These are phyloP conservation scores for Drosophila parvula DNA, from an alignment of 1,140 invertebrate species.

Conservation along the genomic window DNA sequence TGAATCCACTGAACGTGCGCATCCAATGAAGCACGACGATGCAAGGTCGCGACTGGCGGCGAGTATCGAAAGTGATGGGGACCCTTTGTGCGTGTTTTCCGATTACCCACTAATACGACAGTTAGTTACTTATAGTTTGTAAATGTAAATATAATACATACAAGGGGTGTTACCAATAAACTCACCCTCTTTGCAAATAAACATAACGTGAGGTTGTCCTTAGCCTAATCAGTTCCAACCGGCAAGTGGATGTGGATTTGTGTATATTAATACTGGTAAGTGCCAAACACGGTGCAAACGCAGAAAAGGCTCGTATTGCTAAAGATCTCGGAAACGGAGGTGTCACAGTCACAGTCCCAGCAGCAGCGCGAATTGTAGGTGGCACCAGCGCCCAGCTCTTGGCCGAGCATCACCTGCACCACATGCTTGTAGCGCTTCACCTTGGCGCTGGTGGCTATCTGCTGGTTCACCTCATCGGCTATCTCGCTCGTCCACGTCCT, in stretches of 20 bases:
- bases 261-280: slow-evolving; percentile 69
- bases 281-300: slow-evolving; percentile 69
- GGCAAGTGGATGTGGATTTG: neutral
- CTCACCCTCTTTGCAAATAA: slow-evolving; percentile 61
- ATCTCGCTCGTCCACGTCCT: slow-evolving; percentile 64
- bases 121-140: slow-evolving; percentile 24
- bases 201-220: slow-evolving; percentile 23
- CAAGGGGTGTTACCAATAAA: neutral
- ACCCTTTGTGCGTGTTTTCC: slow-evolving; percentile 28
- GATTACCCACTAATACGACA: slow-evolving; percentile 32
- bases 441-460: slow-evolving; percentile 57
- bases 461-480: slow-evolving; percentile 68
- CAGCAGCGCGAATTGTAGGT: slow-evolving; percentile 69
- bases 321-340: slow-evolving; percentile 65
- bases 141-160: slow-evolving; percentile 53
- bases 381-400: slow-evolving; percentile 65
- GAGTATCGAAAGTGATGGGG: slow-evolving; percentile 63
- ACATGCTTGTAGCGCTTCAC: slow-evolving; percentile 73
- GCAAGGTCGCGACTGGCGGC: slow-evolving; percentile 50
- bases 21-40: slow-evolving; percentile 85
- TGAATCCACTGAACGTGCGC: slow-evolving; percentile 91
- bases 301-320: slow-evolving; percentile 72
- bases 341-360: slow-evolving; percentile 75
- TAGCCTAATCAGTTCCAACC: slow-evolving; percentile 23
- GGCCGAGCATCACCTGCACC: slow-evolving; percentile 72